phyloP scores from a whole-genome alignment of 2,888 invertebrate genomes.

The Buathra laborator region DNA sequence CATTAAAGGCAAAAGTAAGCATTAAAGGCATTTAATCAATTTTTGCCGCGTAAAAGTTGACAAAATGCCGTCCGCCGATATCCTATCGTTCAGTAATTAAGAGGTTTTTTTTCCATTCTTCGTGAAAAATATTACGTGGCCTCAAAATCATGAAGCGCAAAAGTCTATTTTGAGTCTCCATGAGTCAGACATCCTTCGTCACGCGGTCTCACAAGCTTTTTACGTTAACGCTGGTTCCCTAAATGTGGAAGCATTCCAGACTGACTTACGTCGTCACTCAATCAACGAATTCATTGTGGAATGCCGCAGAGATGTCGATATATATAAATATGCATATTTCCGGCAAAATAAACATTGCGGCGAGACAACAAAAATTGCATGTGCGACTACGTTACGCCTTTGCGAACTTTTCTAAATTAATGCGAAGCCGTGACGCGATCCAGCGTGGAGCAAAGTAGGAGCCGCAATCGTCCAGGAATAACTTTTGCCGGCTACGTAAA shows the following conservation, averaged over 20 bases:
- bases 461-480: constrained; percentile 75
- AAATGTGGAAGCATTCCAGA: constrained; percentile 61
- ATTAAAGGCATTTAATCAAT: not conserved
- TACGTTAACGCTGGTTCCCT: constrained; percentile 50
- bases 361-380: not conserved
- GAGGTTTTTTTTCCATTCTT: not conserved
- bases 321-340: constrained; percentile 8
- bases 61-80: not conserved
- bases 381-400: constrained; percentile 51
- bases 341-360: not conserved
- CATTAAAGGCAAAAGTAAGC: not conserved
- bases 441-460: constrained; percentile 65
- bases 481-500: constrained; percentile 64
- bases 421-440: constrained; percentile 73
- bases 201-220: constrained; percentile 50
- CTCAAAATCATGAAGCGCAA: constrained; percentile 36
- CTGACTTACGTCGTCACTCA: not conserved
- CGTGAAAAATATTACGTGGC: constrained; percentile 34
- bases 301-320: not conserved
- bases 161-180: constrained; percentile 49
- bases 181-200: constrained; percentile 62
- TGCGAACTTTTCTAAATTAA: constrained; percentile 66
- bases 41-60: not conserved
- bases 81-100: not conserved
- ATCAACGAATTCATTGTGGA: not conserved